Base-by-base conservation (phyloP, 2,888 invertebrate genomes). In the Sphinx pinastri region DNA sequence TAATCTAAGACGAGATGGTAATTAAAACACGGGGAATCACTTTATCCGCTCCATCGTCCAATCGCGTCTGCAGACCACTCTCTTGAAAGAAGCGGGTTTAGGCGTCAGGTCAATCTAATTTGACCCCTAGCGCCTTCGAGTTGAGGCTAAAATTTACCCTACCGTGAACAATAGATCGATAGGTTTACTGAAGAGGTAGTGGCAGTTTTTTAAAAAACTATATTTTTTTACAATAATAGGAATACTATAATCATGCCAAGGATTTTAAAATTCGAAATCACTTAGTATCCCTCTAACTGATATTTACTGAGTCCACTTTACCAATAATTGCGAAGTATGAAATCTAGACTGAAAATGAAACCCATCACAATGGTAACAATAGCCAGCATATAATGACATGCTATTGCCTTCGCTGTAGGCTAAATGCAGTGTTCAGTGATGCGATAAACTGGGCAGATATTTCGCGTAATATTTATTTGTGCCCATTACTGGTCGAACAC, bases 91-190 rank as follows among this genome's bases (percentile, higher is more conserved):
- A 54, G 11, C 38, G 31, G 14, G 52, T 19, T 13, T n/a, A 31
- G 51, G 38, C 19, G 7, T 14, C 47, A 38, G 54, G 31, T 57
- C 19, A 67, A 70, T 67, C 66, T 70, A 70, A 70, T 70, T 70
- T 57, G 38, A n/a, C 31, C 19, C 12, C 55, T 54, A 13, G 14
- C 57, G 70, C 49, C 31, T 25, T 7, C 11, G n/a, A 57, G 55
- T 67, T 51, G n/a, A 3, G 55, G 55, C 11, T 55, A 70, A 67
- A 66, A 47, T 70, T 57, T 70, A 45, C 49, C 54, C 54, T 57
- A 57, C 25, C n/a, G 13, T 70, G 47, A 14, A 63, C 52, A 55
- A 63, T 54, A n/a, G 16, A 63, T 31, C 52, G 45, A 52, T 63
- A 38, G 38, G 38, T 38, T 38, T 38, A 38, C 6, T 38, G 6